Evolutionary conservation across 1,140 invertebrate species (phyloP).

Genomic region (Chrysomallon squamiferum): DNA sequence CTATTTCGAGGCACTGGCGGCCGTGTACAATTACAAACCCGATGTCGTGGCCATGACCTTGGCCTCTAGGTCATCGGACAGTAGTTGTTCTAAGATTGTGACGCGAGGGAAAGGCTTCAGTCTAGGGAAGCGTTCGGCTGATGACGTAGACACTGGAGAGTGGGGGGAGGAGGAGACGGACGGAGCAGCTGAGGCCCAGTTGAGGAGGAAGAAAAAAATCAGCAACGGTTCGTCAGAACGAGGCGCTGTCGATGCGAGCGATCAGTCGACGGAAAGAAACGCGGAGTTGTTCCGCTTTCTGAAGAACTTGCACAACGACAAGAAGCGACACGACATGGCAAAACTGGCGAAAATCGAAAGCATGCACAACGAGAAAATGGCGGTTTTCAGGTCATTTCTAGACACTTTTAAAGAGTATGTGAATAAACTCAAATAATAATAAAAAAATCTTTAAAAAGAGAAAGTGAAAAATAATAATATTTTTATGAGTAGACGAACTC

Average conservation of each 20-base stretch:
- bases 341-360: conserved; percentile 15
- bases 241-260: background rate
- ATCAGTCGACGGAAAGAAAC: background rate
- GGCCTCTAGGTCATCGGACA: background rate
- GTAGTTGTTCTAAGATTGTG: background rate
- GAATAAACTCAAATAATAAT: background rate
- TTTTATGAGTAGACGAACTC: too few relatives aligned
- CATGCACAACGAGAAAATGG: conserved; percentile 21
- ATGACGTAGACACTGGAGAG: background rate
- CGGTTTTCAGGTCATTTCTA: conserved; percentile 15
- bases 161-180: background rate
- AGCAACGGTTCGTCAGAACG: background rate
- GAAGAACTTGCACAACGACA: conserved; percentile 9
- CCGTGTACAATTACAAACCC: conserved; percentile 24
- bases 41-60: background rate
- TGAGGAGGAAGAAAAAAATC: background rate
- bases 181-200: background rate
- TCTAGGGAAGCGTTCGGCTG: background rate
- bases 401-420: conserved; percentile 11
- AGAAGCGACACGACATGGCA: background rate
- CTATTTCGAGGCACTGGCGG: conserved; percentile 21
- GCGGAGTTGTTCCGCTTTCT: background rate
- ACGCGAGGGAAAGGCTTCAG: background rate
- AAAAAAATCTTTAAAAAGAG: too few relatives aligned
- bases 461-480: too few relatives aligned